A percentile compares a stretch with the other conserved stretches of the same genome.
These are phyloP conservation scores for Spheniscus mendiculus DNA, from an alignment of 2,113 vertebrate genomes.

Conservation along the genomic window DNA sequence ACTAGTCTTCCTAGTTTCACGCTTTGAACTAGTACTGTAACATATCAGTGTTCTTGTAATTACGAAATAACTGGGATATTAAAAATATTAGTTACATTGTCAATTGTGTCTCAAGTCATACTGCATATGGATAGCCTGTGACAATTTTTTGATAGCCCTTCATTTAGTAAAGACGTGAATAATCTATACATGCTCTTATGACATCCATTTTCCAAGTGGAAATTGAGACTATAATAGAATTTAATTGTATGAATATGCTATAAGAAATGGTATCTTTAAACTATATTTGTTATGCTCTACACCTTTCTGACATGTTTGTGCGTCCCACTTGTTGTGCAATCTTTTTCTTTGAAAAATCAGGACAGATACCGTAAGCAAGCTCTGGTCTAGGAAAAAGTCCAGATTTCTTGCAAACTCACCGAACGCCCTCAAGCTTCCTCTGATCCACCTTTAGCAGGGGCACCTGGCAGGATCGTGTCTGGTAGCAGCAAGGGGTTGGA, in stretches of 20 bases:
- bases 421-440: neutral
- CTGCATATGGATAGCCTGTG: constrained; percentile 53
- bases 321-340: neutral
- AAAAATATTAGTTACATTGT: constrained; percentile 71
- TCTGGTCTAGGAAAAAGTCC: neutral
- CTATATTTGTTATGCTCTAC: neutral
- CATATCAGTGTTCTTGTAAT: constrained; percentile 26
- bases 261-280: constrained; percentile 26
- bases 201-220: constrained; percentile 38
- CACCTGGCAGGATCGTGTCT: neutral
- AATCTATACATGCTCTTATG: constrained; percentile 59
- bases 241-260: constrained; percentile 36
- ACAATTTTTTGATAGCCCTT: constrained; percentile 68
- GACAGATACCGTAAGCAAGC: neutral
- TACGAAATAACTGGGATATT: constrained; percentile 66
- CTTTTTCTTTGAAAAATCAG: neutral
- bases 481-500: neutral
- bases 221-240: constrained; percentile 44
- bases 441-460: neutral
- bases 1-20: neutral
- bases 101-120: constrained; percentile 57
- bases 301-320: neutral
- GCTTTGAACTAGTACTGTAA: neutral
- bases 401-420: neutral
- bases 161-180: constrained; percentile 64